Base-by-base conservation (phyloP, 2,888 invertebrate genomes). In the Orthosia gracilis region DNA sequence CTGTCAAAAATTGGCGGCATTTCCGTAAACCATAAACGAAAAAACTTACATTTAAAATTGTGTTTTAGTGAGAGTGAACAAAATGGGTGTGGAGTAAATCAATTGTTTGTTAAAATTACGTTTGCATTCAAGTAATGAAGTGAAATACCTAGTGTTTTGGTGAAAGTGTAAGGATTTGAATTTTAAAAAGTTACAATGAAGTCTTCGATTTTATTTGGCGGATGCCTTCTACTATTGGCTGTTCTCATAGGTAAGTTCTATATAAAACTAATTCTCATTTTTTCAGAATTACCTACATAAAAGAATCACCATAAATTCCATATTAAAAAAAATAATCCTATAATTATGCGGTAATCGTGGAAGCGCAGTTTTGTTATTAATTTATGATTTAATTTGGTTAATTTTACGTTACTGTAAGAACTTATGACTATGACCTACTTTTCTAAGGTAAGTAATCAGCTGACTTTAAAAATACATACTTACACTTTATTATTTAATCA, bases 161-260 rank as follows among this genome's bases (percentile, higher is more conserved):
- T 95, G 95, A 95, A 95, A 94, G 95, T 95, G 95, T 90, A 91
- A 89, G 91, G 89, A 91, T 91, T 90, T 87, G 89, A 87, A 91
- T 89, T 85, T 89, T 89, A 89, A 84, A 86, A 82, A 90, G 86
- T 75, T n/a, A 94, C 89, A 87, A 96, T 96, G 95, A 92, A 93
- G 91, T 85, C 91, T 80, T 83, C 88, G 83, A 84, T 89, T 87
- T 88, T 94, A 83, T 90, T 92, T 74, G 88, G 91, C 85, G 93
- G 93, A 91, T 92, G 92, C 83, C 82, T 94, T 70, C 78, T 94
- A 73, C 78, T 94, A 78, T 82, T 95, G 82, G 92, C 91, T 82
- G 91, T 90, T 75, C 85, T 91, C 74, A 93, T 94, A 87, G 95
- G 96, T 95, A 85, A 93, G 95, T 89, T 40, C 45, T 18, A 23